Percentiles rank a stretch among this genome's conserved stretches.
These are phyloP conservation scores for Paratilapia polleni DNA, from an alignment of 2,113 vertebrate genomes.

Conservation along the genomic window DNA sequence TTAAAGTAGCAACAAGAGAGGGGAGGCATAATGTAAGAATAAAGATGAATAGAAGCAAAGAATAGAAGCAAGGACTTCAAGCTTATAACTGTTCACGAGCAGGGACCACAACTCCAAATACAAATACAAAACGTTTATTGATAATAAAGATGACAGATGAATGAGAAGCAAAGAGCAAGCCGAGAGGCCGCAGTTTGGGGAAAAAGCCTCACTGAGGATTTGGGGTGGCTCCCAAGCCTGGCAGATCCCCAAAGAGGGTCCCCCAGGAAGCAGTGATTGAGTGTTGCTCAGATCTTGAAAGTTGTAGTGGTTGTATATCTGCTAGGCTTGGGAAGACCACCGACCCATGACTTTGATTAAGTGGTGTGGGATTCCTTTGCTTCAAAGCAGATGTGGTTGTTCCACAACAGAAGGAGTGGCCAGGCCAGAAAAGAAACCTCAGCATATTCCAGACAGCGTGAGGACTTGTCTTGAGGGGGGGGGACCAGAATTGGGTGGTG, in stretches of 20 bases:
- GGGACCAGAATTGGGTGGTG: background rate
- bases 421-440: background rate
- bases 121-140: background rate
- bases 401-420: background rate
- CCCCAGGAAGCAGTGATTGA: background rate
- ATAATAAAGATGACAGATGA: background rate
- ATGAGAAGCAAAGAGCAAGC: background rate
- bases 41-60: background rate
- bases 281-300: background rate
- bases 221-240: background rate
- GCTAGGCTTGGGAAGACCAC: background rate
- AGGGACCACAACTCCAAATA: no score
- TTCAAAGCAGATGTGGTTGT: background rate
- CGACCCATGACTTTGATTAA: background rate
- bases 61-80: background rate
- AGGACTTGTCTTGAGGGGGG: background rate
- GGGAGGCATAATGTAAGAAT: no score
- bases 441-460: background rate
- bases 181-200: rapidly evolving
- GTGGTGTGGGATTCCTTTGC: background rate
- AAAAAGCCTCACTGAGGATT: background rate
- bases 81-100: no score
- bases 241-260: background rate
- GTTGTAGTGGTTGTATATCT: background rate
- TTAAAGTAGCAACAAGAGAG: background rate